phyloP scores from a whole-genome alignment of 2,888 invertebrate species.

The Mamestra brassicae region DNA sequence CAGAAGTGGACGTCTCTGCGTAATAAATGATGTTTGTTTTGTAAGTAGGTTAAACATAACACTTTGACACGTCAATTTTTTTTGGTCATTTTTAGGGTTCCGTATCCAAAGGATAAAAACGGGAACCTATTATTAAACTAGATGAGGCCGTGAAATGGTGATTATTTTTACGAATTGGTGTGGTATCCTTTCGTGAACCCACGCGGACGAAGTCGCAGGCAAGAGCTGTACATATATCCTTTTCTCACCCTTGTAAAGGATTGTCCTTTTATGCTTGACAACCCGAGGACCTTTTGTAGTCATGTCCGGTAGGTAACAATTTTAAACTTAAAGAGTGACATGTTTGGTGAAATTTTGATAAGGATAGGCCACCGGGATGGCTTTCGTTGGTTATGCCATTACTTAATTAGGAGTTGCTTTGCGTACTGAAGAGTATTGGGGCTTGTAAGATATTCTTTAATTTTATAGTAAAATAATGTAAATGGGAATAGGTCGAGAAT shows the following conservation, averaged over 20 bases:
- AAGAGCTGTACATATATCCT: background rate
- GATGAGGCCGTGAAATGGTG: too few species aligned
- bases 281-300: slow-evolving; percentile 29
- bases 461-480: background rate
- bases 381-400: slow-evolving; percentile 11
- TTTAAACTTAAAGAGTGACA: slow-evolving; percentile 19
- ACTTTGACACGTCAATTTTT: too few species aligned
- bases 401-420: slow-evolving; percentile 9
- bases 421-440: background rate
- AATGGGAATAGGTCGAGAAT: background rate
- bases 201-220: background rate
- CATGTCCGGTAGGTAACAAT: slow-evolving; percentile 14
- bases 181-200: background rate
- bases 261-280: slow-evolving; percentile 13
- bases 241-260: slow-evolving; percentile 3
- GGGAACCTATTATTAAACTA: too few species aligned
- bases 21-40: too few species aligned
- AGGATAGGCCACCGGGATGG: background rate
- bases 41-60: too few species aligned
- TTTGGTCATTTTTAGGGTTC: too few species aligned
- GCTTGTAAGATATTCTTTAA: background rate
- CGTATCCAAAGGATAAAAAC: too few species aligned
- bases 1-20: too few species aligned
- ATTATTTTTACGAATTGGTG: background rate
- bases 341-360: slow-evolving; percentile 38